Evolutionary conservation across 2,797 vertebrate genomes (phyloP), one percentile per base, ranked within the genome.

Genomic region (Falco biarmicus): DNA sequence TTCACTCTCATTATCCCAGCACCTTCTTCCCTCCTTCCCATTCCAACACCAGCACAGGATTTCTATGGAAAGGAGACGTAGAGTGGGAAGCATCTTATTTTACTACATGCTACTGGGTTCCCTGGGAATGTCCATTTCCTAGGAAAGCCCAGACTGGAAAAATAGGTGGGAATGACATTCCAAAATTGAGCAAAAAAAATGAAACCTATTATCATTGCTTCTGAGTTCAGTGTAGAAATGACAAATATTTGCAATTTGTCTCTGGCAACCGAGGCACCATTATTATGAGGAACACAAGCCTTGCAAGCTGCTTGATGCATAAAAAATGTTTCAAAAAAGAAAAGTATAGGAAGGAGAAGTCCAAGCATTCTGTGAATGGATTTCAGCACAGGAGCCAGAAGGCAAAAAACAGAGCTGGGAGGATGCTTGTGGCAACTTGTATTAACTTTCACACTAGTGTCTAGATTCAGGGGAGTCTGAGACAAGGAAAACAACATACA

Each of bases 221-320:
- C 37, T 9, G 26, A 91, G 11, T 91, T 89, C 73, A 83, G 17
- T 51, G 28, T 54, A 81, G 65, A 83, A 87, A 73, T 84, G 34
- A 85, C n/a, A 93, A 93, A 84, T 82, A 92, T 76, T 89, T 94
- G 68, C 37, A 76, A 76, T 79, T 94, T 87, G 32, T 94, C 59
- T 84, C 77, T 89, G 63, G 87, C 39, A 93, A 45, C 10, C 1
- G 1, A 89, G 66, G 32, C 29, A 60, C 43, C 24, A 0, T 73
- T 89, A 63, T 21, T 34, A 85, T 80, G 48, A 87, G 25, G 64
- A 93, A 31, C 45, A 57, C 17, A 18, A 90, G 48, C 39, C 32
- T 76, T 76, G 66, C 34, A 76, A 68, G 56, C 29, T 91, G 53
- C 51, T 89, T 66, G 48, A 84, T 63, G n/a, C 34, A 66, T 53